Base-by-base conservation (phyloP, 2,888 invertebrate genomes). In the Sarcophaga carnaria region DNA sequence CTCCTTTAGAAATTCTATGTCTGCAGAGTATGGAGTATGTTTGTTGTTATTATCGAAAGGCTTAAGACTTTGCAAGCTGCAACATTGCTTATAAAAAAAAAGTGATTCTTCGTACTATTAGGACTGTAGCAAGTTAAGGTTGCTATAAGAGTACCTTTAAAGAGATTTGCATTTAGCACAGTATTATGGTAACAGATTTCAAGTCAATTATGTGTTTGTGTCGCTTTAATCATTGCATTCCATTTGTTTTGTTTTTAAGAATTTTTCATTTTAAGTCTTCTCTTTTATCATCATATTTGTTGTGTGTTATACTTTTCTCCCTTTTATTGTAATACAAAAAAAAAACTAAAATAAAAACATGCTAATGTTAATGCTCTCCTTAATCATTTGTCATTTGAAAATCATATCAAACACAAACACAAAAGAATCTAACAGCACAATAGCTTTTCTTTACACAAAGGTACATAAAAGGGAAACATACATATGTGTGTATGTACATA, bases 381-480 rank as follows among this genome's bases (percentile, higher is more conserved):
- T 49, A 66, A 75, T 6, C 54, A 84, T 84, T 84, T 80, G 62
- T 85, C 72, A 69, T 74, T 78, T 78, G 6, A 74, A 85, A 76
- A 69, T 47, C 60, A 69, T 74, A 54, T 62, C 37, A 37, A 37
- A 37, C 37, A 37, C 37, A 37, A 37, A 37, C 37, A 37, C 37
- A 37, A 75, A 62, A 47, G 62, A 72, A 45, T 60, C 54, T 54
- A 12, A 5, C 54, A 62, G 62, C 70, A 80, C 79, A 78, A 79
- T 63, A 67, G 27, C 85, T 49, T 79, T 60, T 37, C 37, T 2
- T 37, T 37, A 37, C 8, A 37, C 37, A 37, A 37, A 37, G 37
- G 37, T 37, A 37, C 10, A 37, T 37, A 37, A 37, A 10, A 10
- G 37, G 8, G 37, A 37, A 37, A 10, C 37, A 37, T 37, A 2